Base-by-base conservation (phyloP, 2,888 invertebrate species). In the Drosophila recens region DNA sequence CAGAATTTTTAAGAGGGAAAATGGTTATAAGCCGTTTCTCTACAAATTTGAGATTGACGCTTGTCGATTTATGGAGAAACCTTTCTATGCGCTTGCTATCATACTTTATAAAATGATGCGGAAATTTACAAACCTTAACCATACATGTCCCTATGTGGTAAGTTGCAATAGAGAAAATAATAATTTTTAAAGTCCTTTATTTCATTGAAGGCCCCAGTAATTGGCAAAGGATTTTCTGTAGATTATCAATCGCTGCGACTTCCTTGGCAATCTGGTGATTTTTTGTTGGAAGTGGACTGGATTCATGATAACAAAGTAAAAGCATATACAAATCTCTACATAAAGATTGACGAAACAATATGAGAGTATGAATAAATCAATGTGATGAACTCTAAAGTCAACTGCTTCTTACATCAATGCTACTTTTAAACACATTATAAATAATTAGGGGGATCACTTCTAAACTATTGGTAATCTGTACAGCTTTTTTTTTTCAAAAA, bases 1-100 rank as follows among this genome's bases (percentile, higher is more conserved):
- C 1, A 33, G 45, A 13, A 1, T 79, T 0, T 53, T 51, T 2
- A 63, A 71, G 23, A 71, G 74, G 30, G 70, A 51, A 0, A 84
- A 51, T 27, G 82, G 74, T 1, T 81, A 75, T 36, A 71, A 71
- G 27, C 79, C 76, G 0, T 79, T 71, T 64, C 20, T 80, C 0
- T 15, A 68, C 2, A 52, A 70, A 10, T 1, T 2, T 0, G 40
- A 42, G 2, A 1, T 80, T 13, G 72, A 82, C 33, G 48, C 11
- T 1, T 82, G 83, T n/a, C 51, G 49, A 5, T 83, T 53, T n/a
- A 0, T 83, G 4, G 30, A 15, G 6, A 52, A 45, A 4, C 42
- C 58, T 0, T 75, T 67, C 10, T 53, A 71, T 56, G 68, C 68
- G 4, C 2, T 74, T 5, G 57, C n/a, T 0, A 62, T 64, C 2